Evolutionary conservation across 2,888 invertebrate species (phyloP).

Genomic region (Cosmia trapezina): DNA sequence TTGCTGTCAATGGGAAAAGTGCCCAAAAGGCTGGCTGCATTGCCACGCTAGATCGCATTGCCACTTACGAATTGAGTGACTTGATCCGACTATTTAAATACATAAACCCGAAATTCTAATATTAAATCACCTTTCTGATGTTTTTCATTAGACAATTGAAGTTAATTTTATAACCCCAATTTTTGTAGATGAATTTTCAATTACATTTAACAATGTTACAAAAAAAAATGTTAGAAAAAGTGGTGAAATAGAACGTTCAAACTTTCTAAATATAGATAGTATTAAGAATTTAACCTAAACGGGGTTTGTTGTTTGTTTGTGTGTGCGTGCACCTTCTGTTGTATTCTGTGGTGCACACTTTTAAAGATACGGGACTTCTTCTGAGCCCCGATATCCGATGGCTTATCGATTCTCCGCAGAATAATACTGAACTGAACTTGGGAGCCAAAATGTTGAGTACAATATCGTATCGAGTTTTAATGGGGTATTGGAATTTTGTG

Average conservation of each 20-base stretch:
- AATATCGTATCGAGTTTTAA: conserved; percentile 44
- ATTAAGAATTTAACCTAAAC: too few species aligned
- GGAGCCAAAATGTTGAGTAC: conserved; percentile 27
- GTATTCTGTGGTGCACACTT: neutral
- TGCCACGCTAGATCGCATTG: too few species aligned
- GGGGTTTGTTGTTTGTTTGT: too few species aligned
- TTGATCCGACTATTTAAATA: neutral
- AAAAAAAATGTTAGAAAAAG: too few species aligned
- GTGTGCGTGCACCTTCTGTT: conserved; percentile 16
- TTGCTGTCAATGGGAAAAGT: too few species aligned
- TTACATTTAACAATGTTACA: too few species aligned
- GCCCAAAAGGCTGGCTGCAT: too few species aligned
- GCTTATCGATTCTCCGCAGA: conserved; percentile 49
- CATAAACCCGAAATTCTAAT: neutral
- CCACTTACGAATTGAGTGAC: neutral
- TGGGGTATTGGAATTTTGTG: conserved; percentile 40
- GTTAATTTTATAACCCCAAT: neutral
- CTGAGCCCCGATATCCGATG: conserved; percentile 55
- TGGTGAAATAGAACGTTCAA: too few species aligned
- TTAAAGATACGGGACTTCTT: conserved; percentile 50
- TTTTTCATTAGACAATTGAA: neutral
- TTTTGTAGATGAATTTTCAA: neutral
- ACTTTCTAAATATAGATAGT: too few species aligned
- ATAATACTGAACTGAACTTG: conserved; percentile 43
- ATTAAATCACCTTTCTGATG: neutral